Base-by-base conservation (phyloP, 2,888 invertebrate species). In the Agriopis leucophaearia region DNA sequence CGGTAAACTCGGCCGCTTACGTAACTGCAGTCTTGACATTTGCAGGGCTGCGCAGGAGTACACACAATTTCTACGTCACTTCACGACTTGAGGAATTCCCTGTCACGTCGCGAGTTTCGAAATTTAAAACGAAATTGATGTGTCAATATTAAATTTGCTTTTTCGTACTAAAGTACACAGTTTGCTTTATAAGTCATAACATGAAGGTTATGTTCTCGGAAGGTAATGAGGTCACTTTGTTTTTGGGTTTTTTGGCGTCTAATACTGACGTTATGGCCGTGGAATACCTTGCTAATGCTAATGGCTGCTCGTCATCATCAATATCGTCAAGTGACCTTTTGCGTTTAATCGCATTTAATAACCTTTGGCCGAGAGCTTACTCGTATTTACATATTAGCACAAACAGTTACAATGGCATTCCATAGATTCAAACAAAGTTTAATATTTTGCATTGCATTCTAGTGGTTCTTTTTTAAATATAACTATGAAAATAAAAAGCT, bases 1-100 rank as follows among this genome's bases (percentile, higher is more conserved):
- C 74, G 72, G 82, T 64, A 63, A 69, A 83, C 76, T 82, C 77
- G 82, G 78, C 75, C 76, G 75, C 78, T 90, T 89, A 87, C 84
- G 86, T 89, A 90, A 91, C 78, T 66, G 73, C 80, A 82, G 78
- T 86, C 84, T 84, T 87, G 87, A 88, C 89, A 90, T 91, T 91
- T 90, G 81, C 80, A 85, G 84, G 88, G 86, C 84, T 79, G 80
- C 77, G 81, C 82, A 75, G 83, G 81, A 81, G 78, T 79, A 74
- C 64, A 70, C 74, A 64, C 69, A 56, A 58, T 60, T 56, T 57
- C 69, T 73, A 82, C 86, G 86, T 86, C 86, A 86, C 69, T 55
- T 58, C 59, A 71, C 72, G 62, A 70, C 75, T 78, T 76, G 78
- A 88, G 86, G 88, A 86, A 89, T 88, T 90, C 87, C 90, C 88